These are phyloP conservation scores for Danionella dracula DNA, from an alignment of 2,797 vertebrate genomes.

Conservation along the genomic window DNA sequence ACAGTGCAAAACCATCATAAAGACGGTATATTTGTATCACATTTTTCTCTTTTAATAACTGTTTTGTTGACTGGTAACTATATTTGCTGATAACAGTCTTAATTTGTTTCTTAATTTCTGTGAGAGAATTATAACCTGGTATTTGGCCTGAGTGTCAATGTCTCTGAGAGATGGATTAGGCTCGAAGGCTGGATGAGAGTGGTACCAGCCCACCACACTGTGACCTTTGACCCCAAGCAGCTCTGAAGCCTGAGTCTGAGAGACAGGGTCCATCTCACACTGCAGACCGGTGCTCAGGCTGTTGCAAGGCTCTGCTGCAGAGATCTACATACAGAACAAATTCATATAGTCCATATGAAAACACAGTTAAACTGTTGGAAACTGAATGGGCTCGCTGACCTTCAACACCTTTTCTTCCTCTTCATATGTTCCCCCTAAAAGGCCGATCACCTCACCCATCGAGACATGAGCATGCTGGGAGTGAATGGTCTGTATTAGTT, in stretches of 20 bases:
- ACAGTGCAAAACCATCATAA: too few species aligned
- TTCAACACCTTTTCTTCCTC: constrained; percentile 78
- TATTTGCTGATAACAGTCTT: too few species aligned
- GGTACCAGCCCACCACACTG: constrained; percentile 93
- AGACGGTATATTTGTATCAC: too few species aligned
- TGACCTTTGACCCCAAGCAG: constrained; percentile 77
- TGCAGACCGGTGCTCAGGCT: constrained; percentile 94
- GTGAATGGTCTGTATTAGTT: constrained; percentile 15
- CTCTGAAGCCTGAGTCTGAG: constrained; percentile 92
- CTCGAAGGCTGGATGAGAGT: constrained; percentile 93
- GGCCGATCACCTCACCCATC: constrained; percentile 90
- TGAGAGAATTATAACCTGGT: constrained; percentile 74
- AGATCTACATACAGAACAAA: constrained; percentile 72
- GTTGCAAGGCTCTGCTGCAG: constrained; percentile 88
- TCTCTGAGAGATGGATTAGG: constrained; percentile 94
- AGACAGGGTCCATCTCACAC: constrained; percentile 97
- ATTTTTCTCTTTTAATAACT: too few species aligned
- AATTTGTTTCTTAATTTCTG: too few species aligned
- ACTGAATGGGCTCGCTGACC: constrained; percentile 60
- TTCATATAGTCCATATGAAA: neutral
- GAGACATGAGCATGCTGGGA: constrained; percentile 91
- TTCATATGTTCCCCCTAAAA: constrained; percentile 86
- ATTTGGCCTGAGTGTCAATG: constrained; percentile 94
- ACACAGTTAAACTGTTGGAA: neutral
- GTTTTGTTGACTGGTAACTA: too few species aligned